Evolutionary conservation across 2,797 vertebrate species (phyloP).

Genomic region (Falco cherrug): DNA sequence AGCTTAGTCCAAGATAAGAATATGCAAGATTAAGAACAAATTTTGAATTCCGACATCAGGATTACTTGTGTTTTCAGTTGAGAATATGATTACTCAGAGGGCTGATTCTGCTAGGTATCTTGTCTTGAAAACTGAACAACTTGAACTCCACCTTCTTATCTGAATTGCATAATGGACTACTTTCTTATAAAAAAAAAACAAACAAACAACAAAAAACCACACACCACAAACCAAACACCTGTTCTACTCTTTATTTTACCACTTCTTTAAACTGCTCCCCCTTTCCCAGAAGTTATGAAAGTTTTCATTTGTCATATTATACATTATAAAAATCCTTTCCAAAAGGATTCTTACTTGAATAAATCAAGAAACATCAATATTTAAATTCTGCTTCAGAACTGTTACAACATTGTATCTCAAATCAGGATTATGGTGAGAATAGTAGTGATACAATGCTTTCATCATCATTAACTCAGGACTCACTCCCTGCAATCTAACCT

Average conservation of each 20-base stretch:
- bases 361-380: background rate
- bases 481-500: background rate
- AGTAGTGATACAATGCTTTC: background rate
- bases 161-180: background rate
- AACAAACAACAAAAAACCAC: too few relatives aligned
- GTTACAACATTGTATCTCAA: background rate
- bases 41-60: background rate
- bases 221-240: too few relatives aligned
- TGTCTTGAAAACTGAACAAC: background rate
- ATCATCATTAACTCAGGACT: background rate
- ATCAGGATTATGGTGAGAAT: background rate
- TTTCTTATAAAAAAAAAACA: too few relatives aligned
- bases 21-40: background rate
- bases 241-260: background rate
- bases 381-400: background rate
- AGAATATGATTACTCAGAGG: background rate
- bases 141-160: background rate
- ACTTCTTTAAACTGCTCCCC: background rate
- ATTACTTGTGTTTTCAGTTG: background rate
- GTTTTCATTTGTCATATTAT: background rate
- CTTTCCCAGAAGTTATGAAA: background rate
- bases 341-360: background rate
- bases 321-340: background rate
- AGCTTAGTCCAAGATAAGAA: background rate
- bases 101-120: background rate